phyloP scores from a whole-genome alignment of 2,113 vertebrate genomes.

The Melanerpes aurifrons region DNA sequence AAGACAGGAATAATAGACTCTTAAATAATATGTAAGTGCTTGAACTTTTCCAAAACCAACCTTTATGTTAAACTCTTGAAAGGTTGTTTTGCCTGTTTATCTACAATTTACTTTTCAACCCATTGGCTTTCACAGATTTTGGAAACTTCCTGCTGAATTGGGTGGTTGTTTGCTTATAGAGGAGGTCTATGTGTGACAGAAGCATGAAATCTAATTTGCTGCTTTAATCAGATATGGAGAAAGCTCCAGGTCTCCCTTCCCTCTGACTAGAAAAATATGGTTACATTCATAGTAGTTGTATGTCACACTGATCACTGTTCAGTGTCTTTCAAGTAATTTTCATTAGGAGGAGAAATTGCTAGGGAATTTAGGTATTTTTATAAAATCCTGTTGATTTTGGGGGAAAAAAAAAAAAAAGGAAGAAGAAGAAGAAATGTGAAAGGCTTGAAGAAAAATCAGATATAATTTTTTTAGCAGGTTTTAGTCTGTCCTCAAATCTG shows the following conservation, averaged over 20 bases:
- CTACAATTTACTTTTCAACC: neutral
- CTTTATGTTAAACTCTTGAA: neutral
- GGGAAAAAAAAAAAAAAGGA: neutral
- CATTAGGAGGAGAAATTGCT: slow-evolving; percentile 11
- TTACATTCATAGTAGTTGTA: neutral
- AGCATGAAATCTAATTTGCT: neutral
- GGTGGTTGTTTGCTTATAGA: neutral
- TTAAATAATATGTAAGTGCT: fast-evolving
- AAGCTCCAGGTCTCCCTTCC: neutral
- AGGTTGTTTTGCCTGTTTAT: neutral
- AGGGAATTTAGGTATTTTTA: neutral
- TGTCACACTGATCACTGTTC: neutral
- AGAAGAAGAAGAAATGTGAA: neutral
- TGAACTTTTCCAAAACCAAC: neutral
- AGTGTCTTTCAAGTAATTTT: neutral
- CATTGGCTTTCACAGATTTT: neutral
- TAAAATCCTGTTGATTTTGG: neutral
- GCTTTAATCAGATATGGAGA: neutral
- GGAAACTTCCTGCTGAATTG: neutral
- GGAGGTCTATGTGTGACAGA: neutral
- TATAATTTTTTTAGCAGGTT: neutral
- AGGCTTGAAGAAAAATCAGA: neutral
- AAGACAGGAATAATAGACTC: neutral
- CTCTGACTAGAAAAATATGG: neutral
- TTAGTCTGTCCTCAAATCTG: neutral